Conservation (phyloP, 2,113 vertebrate species). For the Opisthocomus hoazin region DNA sequence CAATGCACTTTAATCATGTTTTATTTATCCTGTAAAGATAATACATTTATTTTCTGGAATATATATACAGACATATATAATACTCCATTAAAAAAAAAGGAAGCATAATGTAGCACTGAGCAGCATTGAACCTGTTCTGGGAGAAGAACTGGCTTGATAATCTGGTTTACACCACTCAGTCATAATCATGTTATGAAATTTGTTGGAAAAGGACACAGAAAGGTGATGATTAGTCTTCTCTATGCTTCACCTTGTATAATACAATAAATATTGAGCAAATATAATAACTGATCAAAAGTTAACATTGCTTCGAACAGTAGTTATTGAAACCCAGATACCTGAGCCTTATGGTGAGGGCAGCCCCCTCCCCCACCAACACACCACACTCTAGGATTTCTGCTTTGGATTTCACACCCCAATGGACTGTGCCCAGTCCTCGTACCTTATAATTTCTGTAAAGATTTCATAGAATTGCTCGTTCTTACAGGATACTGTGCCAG, state of each 20-base stretch:
- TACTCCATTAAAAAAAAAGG: not conserved
- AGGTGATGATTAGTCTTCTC: not conserved
- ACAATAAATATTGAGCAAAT: not conserved
- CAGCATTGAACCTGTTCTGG: not conserved
- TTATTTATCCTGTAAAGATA: not conserved
- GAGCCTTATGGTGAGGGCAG: not conserved
- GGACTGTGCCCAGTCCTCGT: not conserved
- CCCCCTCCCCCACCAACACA: rapidly evolving
- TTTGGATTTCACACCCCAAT: not conserved
- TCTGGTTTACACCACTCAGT: not conserved
- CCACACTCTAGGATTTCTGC: not conserved
- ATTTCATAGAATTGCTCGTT: not conserved
- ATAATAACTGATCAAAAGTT: not conserved
- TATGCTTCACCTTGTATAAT: not conserved
- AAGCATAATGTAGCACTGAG: not conserved
- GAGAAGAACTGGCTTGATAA: not conserved
- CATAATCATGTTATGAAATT: not conserved
- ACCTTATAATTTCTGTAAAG: not conserved
- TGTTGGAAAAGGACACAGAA: not conserved
- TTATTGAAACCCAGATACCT: not conserved
- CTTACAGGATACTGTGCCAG: rapidly evolving
- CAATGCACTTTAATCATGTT: not conserved
- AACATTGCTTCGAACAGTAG: not conserved
- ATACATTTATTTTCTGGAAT: not conserved
- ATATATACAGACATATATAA: not conserved